Conservation (phyloP, 2,888 invertebrate species). For the Rhodophaea formosa region DNA sequence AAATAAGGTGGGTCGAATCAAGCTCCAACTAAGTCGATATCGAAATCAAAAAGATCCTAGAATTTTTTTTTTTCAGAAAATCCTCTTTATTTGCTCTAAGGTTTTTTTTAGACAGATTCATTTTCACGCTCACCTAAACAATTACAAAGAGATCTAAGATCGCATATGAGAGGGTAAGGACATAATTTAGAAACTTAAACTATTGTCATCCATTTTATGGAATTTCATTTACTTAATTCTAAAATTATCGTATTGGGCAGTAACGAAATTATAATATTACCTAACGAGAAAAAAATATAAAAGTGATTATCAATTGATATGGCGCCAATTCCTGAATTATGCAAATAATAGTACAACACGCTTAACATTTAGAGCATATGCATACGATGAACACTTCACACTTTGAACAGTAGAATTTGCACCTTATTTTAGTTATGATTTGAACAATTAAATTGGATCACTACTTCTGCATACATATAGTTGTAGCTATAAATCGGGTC, state of each 20-base stretch:
- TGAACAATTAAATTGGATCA: too few species aligned
- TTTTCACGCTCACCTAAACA: neutral
- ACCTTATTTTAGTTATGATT: too few species aligned
- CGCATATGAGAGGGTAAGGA: slow-evolving; percentile 35
- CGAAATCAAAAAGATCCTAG: too few species aligned
- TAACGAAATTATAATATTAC: slow-evolving; percentile 39
- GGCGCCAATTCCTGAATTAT: slow-evolving; percentile 33
- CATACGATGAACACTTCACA: neutral
- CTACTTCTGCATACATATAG: too few species aligned
- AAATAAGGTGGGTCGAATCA: too few species aligned
- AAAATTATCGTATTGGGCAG: slow-evolving; percentile 41
- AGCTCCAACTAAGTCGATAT: too few species aligned
- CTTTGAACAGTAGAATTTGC: too few species aligned
- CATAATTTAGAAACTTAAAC: slow-evolving; percentile 55
- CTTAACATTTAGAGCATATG: neutral
- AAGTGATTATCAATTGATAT: slow-evolving; percentile 45
- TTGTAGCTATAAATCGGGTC: too few species aligned
- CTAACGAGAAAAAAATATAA: slow-evolving; percentile 40
- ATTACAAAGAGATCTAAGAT: slow-evolving; percentile 42
- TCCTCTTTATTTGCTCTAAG: too few species aligned
- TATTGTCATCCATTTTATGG: slow-evolving; percentile 66
- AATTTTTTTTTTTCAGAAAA: too few species aligned
- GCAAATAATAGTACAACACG: slow-evolving; percentile 5
- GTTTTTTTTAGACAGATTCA: neutral
- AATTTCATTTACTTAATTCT: slow-evolving; percentile 46